Base-by-base conservation (phyloP, 1,140 invertebrate species). In the Drosophila gunungcola region DNA sequence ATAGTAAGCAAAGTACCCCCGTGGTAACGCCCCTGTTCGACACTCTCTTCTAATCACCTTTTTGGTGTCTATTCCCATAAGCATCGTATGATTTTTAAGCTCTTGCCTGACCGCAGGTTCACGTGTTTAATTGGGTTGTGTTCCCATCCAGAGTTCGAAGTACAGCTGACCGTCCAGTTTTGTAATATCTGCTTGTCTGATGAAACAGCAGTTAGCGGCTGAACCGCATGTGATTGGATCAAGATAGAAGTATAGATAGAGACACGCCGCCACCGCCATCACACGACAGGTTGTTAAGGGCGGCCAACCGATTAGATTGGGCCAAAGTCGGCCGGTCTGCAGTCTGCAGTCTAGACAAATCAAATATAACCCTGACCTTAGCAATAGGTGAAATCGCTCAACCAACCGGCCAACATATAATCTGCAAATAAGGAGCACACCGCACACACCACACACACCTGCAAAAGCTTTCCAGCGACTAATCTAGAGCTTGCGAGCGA, bases 321-420 rank as follows among this genome's bases (percentile, higher is more conserved):
- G 67, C 29, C 51, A 48, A 73, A 54, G 46, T 43, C 39, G 21
- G 16, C 16, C 16, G 16, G 16, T 21, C 25, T 4, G 7, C 48
- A 21, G 16, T 21, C 16, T 21, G 16, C 16, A 21, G 48, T 57
- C 42, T 67, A 38, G 61, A 76, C 73, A 45, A 12, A 55, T 46
- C 29, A 51, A 43, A 38, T 13, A 16, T 46, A 76, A 53, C 73
- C 73, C 72, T 76, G 73, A 76, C 73, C 73, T 67, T 57, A 76
- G 73, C 48, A 76, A 65, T 75, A 56, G 25, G 53, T 34, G 3
- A 75, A 64, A 42, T 52, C 21, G 55, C 48, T 41, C 34, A 39
- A 41, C 36, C 43, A 34, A 46, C 36, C 43, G 38, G 32, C 58
- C 43, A 74, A 56, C 42, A 56, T 56, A 53, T 65, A 52, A 58